A percentile compares a stretch with the other conserved stretches of the same genome.
Evolutionary conservation across 1,140 invertebrate species (phyloP).

Genomic region (Euura lappo): DNA sequence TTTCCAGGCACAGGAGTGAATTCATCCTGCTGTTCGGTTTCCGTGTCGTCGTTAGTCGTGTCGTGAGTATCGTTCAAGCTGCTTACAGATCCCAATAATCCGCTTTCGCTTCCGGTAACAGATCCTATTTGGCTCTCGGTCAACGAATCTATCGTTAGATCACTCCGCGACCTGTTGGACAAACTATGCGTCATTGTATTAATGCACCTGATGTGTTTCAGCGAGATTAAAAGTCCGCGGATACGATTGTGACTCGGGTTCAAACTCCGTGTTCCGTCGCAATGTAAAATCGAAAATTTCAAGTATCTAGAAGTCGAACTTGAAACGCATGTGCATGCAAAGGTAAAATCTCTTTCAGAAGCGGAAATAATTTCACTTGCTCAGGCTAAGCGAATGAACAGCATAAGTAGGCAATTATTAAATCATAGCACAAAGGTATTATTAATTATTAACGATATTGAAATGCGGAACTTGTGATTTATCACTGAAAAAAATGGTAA

Average conservation of each 20-base stretch:
- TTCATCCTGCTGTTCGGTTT: conserved; percentile 51
- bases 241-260: too few species aligned
- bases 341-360: too few species aligned
- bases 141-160: conserved; percentile 58
- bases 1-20: conserved; percentile 53
- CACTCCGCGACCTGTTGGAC: conserved; percentile 56
- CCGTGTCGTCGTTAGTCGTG: conserved; percentile 50
- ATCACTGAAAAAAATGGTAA: not conserved
- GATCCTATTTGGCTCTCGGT: conserved; percentile 60
- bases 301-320: too few species aligned
- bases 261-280: too few species aligned
- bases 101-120: conserved; percentile 58
- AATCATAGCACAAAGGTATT: not conserved
- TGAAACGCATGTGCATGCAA: too few species aligned
- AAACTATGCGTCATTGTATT: conserved; percentile 34
- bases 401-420: not conserved
- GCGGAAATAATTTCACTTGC: too few species aligned
- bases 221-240: not conserved
- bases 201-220: not conserved
- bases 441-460: not conserved
- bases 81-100: conserved; percentile 55
- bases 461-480: not conserved
- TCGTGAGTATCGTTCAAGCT: conserved; percentile 59
- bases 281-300: too few species aligned
- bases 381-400: too few species aligned